These are phyloP conservation scores for Cylindroiulus punctatus DNA, from an alignment of 2,888 invertebrate genomes.

Conservation along the genomic window DNA sequence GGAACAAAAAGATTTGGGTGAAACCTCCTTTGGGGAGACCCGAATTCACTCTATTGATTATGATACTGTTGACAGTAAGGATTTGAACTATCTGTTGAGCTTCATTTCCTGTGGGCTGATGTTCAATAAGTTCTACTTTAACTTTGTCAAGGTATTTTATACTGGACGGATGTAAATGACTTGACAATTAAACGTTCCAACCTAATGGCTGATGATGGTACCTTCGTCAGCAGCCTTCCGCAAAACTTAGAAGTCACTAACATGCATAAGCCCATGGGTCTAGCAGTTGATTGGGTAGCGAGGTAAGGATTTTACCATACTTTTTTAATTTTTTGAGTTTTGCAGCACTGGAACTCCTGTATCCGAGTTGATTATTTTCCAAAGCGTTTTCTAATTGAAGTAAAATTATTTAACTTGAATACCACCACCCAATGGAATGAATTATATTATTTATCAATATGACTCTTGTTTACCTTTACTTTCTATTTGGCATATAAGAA, in stretches of 20 bases:
- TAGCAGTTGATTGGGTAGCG: conserved; percentile 94
- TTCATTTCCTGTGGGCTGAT: conserved; percentile 62
- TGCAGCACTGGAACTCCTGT: no score
- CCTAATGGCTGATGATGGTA: conserved; percentile 73
- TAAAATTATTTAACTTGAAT: no score
- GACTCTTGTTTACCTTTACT: no score
- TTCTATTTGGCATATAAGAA: no score
- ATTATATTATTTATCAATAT: no score
- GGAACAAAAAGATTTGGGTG: conserved; percentile 65
- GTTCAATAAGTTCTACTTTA: conserved; percentile 61
- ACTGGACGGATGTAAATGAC: conserved; percentile 95
- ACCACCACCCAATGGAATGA: no score
- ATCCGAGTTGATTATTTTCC: no score
- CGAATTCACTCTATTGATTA: conserved; percentile 92
- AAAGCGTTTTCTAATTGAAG: no score
- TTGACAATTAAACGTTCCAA: conserved; percentile 91
- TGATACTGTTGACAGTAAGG: conserved; percentile 73
- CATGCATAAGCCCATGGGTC: conserved; percentile 80
- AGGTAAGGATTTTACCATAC: conserved; percentile 65
- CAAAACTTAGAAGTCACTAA: conserved; percentile 85
- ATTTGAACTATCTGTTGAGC: background rate
- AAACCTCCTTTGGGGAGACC: conserved; percentile 84
- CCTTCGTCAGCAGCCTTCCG: conserved; percentile 77
- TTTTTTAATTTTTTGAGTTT: conserved; percentile 16
- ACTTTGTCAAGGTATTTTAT: conserved; percentile 76